Conservation (phyloP, 2,888 invertebrate species). For the Erebia palarica region DNA sequence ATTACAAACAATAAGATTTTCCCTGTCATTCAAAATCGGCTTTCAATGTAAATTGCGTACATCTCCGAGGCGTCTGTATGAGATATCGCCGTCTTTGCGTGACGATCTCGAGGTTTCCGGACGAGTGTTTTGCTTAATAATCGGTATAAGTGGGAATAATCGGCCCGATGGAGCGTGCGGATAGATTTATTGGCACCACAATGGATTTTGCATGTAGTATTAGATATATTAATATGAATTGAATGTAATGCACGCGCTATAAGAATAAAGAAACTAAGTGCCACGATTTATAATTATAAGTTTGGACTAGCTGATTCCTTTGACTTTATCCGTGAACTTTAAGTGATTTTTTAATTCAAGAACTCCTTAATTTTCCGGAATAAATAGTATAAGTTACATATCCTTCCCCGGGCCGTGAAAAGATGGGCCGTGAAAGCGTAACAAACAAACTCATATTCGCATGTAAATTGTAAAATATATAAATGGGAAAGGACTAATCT, state of each 20-base stretch:
- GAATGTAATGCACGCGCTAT: neutral
- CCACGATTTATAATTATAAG: neutral
- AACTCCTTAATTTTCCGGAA: no score
- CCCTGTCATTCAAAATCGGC: neutral
- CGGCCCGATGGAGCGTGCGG: conserved; percentile 55
- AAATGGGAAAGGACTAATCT: no score
- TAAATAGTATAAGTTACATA: no score
- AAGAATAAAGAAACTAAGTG: neutral
- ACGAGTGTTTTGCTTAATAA: conserved; percentile 64
- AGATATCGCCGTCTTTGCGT: conserved; percentile 41
- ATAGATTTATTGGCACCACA: conserved; percentile 52
- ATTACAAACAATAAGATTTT: no score
- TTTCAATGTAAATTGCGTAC: neutral
- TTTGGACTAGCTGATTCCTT: no score
- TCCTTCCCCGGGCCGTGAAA: no score
- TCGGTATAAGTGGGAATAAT: conserved; percentile 70
- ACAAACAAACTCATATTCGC: no score
- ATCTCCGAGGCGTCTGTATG: conserved; percentile 25
- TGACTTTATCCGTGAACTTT: no score
- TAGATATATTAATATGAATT: conserved; percentile 13
- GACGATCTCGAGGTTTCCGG: conserved; percentile 67
- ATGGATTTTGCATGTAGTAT: conserved; percentile 21
- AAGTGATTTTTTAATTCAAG: no score
- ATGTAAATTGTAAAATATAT: no score
- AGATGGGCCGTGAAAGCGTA: no score